Evolutionary conservation across 2,888 invertebrate species (phyloP).

Genomic region (Heliothis peltigera): DNA sequence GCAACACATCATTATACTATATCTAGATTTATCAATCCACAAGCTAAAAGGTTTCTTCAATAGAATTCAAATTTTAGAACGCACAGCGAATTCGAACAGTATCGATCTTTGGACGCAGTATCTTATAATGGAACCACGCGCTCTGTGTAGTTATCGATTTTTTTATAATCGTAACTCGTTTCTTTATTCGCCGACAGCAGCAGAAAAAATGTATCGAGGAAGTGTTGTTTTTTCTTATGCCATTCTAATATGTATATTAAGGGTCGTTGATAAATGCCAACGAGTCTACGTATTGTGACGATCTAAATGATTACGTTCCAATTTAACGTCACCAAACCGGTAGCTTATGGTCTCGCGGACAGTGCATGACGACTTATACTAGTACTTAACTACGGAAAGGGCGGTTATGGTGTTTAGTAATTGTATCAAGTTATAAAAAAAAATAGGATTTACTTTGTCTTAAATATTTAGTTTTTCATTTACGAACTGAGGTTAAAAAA

Average conservation of each 20-base stretch:
- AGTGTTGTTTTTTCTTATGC: conserved; percentile 51
- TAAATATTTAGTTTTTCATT: no score
- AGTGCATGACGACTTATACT: neutral
- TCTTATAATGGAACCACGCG: conserved; percentile 35
- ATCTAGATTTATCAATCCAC: neutral
- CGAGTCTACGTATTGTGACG: conserved; percentile 22
- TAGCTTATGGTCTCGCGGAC: conserved; percentile 7
- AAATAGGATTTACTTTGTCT: no score
- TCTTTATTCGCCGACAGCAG: conserved; percentile 15
- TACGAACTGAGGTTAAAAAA: no score
- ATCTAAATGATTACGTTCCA: conserved; percentile 8
- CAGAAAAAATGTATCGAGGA: conserved; percentile 53
- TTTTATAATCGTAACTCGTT: conserved; percentile 42
- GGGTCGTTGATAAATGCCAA: conserved; percentile 42
- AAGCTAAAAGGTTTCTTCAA: neutral
- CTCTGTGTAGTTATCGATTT: conserved; percentile 28
- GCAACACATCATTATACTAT: neutral
- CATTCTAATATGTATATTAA: conserved; percentile 52
- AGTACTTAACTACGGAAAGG: neutral
- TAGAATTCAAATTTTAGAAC: neutral
- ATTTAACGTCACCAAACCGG: conserved; percentile 14
- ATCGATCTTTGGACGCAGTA: conserved; percentile 21
- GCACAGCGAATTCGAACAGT: conserved; percentile 41
- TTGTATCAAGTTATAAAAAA: neutral
- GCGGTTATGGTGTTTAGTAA: neutral